phyloP scores from a whole-genome alignment of 2,113 vertebrate genomes.

The Acinonyx jubatus region DNA sequence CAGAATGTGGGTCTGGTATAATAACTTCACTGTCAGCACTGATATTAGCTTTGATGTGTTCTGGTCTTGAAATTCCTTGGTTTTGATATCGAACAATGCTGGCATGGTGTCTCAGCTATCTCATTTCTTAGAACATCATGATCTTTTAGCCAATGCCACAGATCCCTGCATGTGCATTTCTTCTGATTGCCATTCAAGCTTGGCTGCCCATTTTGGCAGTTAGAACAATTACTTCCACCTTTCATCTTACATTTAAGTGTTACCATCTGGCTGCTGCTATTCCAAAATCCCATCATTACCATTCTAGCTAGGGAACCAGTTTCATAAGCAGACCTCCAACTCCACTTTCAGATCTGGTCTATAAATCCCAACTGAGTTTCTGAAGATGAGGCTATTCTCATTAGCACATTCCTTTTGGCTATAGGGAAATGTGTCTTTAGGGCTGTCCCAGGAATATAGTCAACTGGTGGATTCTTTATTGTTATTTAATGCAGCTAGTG shows the following conservation, averaged over 20 bases:
- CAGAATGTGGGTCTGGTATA: background rate
- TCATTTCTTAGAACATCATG: background rate
- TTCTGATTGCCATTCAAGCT: background rate
- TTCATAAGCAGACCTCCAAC: background rate
- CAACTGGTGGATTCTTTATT: background rate
- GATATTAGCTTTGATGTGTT: background rate
- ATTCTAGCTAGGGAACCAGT: background rate
- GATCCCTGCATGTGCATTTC: background rate
- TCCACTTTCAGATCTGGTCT: background rate
- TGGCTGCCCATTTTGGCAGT: background rate
- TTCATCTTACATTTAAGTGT: background rate
- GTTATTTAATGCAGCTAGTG: background rate
- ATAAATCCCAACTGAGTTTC: background rate
- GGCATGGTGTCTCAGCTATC: background rate
- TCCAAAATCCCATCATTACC: background rate
- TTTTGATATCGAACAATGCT: background rate
- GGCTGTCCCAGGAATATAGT: background rate
- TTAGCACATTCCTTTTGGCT: background rate
- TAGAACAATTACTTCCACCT: background rate
- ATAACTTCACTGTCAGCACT: background rate
- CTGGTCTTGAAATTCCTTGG: background rate
- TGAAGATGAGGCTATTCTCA: background rate
- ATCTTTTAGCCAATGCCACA: background rate
- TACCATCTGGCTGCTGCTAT: background rate
- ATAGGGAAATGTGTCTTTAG: background rate